A percentile compares a stretch with the other conserved stretches of the same genome.
Evolutionary conservation across 2,113 vertebrate species (phyloP).

Genomic region (Laticauda colubrina): DNA sequence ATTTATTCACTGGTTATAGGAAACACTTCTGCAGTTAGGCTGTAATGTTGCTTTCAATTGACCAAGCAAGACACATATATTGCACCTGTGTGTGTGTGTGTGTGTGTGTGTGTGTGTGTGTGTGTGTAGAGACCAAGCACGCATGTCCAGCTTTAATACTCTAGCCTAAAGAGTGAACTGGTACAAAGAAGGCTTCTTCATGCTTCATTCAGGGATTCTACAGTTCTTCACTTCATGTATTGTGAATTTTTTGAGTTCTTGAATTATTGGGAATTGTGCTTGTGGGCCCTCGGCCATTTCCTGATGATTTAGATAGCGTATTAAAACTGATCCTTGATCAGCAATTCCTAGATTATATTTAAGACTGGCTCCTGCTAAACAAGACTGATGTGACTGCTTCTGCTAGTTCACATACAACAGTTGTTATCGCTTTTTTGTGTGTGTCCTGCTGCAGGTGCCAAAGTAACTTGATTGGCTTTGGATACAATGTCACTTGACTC

Average conservation of each 20-base stretch:
- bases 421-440: background rate
- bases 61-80: background rate
- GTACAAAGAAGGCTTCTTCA: background rate
- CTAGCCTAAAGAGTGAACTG: background rate
- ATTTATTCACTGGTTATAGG: background rate
- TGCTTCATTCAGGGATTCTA: background rate
- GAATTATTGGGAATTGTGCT: background rate
- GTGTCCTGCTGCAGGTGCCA: background rate
- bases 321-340: background rate
- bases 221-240: background rate
- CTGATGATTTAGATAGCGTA: background rate
- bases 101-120: background rate
- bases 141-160: background rate
- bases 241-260: too few species aligned
- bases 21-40: background rate
- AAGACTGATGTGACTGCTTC: background rate
- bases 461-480: background rate
- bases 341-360: background rate
- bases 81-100: background rate
- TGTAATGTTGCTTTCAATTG: background rate
- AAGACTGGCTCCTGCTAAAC: background rate
- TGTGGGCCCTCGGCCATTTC: background rate
- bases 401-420: background rate
- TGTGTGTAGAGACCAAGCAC: background rate
- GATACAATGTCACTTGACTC: background rate